These are phyloP conservation scores for Hermodice carunculata DNA, from an alignment of 2,888 invertebrate genomes.

Conservation along the genomic window DNA sequence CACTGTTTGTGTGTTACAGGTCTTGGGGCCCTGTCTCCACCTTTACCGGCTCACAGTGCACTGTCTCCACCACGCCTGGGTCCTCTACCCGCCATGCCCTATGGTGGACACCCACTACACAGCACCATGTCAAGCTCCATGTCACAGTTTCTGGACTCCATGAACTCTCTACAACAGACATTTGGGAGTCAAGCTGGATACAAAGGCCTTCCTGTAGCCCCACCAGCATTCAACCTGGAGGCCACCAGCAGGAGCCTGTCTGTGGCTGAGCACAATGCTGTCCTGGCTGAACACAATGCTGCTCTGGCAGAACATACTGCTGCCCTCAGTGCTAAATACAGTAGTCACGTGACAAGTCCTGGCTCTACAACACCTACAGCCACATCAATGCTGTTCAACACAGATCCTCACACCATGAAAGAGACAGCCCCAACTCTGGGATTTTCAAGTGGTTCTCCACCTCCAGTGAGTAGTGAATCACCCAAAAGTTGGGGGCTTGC, in stretches of 20 bases:
- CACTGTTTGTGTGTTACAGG: no score
- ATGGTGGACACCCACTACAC: conserved; percentile 8
- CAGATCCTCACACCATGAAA: conserved; percentile 29
- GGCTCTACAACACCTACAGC: not conserved
- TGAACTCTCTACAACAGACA: not conserved
- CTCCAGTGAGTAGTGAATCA: not conserved
- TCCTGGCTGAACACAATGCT: not conserved
- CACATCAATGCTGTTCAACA: conserved; percentile 15
- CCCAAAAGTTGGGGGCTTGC: conserved; percentile 13
- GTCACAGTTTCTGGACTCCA: conserved; percentile 25
- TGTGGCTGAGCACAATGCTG: not conserved
- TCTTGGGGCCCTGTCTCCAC: no score
- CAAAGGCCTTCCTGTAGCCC: conserved; percentile 48
- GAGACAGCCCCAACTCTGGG: conserved; percentile 3
- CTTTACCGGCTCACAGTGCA: conserved; percentile 19
- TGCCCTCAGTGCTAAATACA: no score
- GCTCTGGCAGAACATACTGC: not conserved
- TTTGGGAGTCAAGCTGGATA: conserved; percentile 35
- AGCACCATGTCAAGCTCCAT: conserved; percentile 9
- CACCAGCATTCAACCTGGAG: conserved; percentile 48
- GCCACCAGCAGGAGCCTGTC: conserved; percentile 18
- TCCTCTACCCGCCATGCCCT: conserved; percentile 17
- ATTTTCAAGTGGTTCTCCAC: not conserved
- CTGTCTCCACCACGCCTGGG: conserved; percentile 17
- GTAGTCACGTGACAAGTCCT: not conserved